A percentile compares a stretch with the other conserved stretches of the same genome.
Evolutionary conservation across 2,797 vertebrate species (phyloP).

Genomic region (Pangasius larnaudii): DNA sequence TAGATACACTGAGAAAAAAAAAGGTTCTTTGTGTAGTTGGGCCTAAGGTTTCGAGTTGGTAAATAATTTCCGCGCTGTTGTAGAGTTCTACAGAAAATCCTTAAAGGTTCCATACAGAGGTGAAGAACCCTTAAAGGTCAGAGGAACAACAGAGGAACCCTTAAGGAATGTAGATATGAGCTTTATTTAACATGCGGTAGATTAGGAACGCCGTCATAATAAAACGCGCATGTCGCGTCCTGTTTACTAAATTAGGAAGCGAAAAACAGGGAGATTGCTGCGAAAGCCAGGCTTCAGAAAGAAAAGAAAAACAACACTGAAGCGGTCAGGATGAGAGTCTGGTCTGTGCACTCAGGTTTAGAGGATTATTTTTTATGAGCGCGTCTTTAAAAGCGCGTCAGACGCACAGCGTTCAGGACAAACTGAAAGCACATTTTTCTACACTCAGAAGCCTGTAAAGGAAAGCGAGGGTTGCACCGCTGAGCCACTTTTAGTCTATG

Average conservation of each 20-base stretch:
- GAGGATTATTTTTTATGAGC: constrained; percentile 19
- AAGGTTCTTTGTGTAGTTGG: background rate
- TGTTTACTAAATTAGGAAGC: background rate
- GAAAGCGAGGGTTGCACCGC: background rate
- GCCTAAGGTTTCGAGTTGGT: background rate
- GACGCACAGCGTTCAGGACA: background rate
- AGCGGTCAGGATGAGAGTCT: background rate
- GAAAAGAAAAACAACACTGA: background rate
- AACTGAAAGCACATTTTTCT: constrained; percentile 49
- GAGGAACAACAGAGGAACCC: background rate
- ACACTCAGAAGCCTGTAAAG: constrained; percentile 13
- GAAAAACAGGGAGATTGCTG: background rate
- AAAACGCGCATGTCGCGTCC: background rate
- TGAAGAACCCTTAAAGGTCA: background rate
- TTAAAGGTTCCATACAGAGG: background rate
- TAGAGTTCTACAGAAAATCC: background rate
- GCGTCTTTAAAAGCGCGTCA: constrained; percentile 33
- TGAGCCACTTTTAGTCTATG: background rate
- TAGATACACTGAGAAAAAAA: no score
- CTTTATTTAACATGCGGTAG: background rate
- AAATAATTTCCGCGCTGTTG: background rate
- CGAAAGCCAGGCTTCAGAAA: background rate
- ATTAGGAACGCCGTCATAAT: background rate
- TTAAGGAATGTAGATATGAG: background rate
- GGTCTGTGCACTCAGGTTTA: background rate